These are phyloP conservation scores for Xestia xanthographa DNA, from an alignment of 2,888 invertebrate genomes.

Conservation along the genomic window DNA sequence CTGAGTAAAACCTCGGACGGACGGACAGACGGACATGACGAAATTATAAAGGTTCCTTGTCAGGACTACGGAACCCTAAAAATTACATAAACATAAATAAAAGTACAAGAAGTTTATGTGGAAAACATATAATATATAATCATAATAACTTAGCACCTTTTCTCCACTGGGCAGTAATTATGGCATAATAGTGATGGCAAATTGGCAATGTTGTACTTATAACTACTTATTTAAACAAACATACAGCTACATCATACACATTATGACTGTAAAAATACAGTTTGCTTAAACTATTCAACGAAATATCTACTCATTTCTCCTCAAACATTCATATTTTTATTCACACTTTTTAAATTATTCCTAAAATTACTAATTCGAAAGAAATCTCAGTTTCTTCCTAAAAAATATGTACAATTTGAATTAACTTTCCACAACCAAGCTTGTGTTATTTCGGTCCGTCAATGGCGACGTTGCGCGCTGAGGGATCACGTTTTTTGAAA, in stretches of 20 bases:
- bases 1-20: too few species aligned
- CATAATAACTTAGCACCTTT: background rate
- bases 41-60: too few species aligned
- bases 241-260: background rate
- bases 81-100: background rate
- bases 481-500: background rate
- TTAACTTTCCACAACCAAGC: background rate
- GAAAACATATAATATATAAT: background rate
- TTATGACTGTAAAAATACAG: background rate
- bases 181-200: background rate
- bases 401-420: slow-evolving; percentile 19
- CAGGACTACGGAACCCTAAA: too few species aligned
- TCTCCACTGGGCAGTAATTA: background rate
- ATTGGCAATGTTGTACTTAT: background rate
- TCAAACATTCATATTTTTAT: background rate
- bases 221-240: background rate
- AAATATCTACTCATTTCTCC: background rate
- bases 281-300: background rate
- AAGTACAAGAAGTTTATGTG: background rate
- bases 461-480: background rate
- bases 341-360: background rate
- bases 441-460: background rate
- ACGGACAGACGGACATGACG: too few species aligned
- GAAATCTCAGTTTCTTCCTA: background rate
- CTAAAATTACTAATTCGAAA: slow-evolving; percentile 7